A percentile compares a stretch with the other conserved stretches of the same genome.
Evolutionary conservation across 2,888 invertebrate genomes (phyloP).

Genomic region (Podabrus alpinus): DNA sequence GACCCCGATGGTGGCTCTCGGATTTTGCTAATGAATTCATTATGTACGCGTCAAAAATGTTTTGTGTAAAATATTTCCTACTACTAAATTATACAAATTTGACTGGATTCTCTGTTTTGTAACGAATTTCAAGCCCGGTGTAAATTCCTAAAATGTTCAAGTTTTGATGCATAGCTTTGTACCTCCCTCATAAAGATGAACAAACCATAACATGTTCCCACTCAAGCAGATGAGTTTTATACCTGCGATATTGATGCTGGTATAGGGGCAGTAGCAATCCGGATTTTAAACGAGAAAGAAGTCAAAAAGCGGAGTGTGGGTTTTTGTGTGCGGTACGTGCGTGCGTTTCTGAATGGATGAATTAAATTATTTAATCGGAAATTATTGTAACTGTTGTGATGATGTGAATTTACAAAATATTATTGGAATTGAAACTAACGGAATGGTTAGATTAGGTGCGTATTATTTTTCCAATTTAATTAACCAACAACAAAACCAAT

Average conservation of each 20-base stretch:
- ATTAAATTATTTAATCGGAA: background rate
- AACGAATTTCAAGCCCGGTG: background rate
- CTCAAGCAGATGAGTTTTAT: background rate
- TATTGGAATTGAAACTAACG: background rate
- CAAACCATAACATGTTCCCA: background rate
- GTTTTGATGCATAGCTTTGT: background rate
- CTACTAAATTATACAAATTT: background rate
- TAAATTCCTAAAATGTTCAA: background rate
- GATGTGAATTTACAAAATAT: background rate
- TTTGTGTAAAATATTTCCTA: background rate
- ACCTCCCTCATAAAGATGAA: background rate
- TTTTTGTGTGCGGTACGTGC: background rate
- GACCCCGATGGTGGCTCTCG: constrained; percentile 4
- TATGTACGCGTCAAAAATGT: constrained; percentile 11
- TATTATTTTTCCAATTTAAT: background rate
- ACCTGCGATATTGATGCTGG: background rate
- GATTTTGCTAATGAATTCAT: constrained; percentile 10
- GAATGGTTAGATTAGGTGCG: background rate
- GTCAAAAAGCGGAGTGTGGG: background rate
- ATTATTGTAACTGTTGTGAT: background rate
- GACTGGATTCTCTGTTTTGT: background rate
- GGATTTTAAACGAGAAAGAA: background rate
- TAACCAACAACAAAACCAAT: background rate
- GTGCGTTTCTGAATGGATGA: background rate
- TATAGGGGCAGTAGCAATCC: constrained; percentile 1